Base-by-base conservation (phyloP, 2,888 invertebrate genomes). In the Tineola bisselliella region DNA sequence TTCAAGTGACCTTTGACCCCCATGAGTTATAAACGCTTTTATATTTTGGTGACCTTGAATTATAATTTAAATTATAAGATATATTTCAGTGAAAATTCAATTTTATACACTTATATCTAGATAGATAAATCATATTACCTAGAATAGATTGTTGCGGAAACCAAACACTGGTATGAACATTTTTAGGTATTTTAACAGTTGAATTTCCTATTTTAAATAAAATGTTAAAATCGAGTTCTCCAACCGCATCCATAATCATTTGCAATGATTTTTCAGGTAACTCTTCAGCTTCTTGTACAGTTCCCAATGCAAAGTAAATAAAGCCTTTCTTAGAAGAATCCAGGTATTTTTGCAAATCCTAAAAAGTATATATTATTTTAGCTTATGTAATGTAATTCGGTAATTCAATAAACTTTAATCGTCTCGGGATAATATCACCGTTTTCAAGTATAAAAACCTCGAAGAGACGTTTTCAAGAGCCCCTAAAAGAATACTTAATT, bases 81-180 rank as follows among this genome's bases (percentile, higher is more conserved):
- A 43, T 8, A 19, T 12, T 25, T 25, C 25, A 25, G 13, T 58
- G n/a, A 25, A 18, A 31, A 25, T 25, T 2, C 25, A 25, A 25
- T 6, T 6, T 25, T 25, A 25, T 4, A 25, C 25, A 25, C 6
- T 25, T n/a, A n/a, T n/a, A n/a, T n/a, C n/a, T 25, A 25, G 6
- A 6, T 25, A 25, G 2, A 25, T 6, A 25, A 6, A 4, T 6
- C 4, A 25, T 33, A 33, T 65, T 69, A 89, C 89, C 88, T 62
- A 90, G 73, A 63, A 90, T 63, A 69, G 88, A 84, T 66, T 89
- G 86, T 64, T 90, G 90, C 0, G 89, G 89, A 62, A 89, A 79
- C 90, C 90, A 90, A 13, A 73, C 69, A 15, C 72, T 70, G 1
- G 83, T 68, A 48, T 84, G 73, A 0, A 90, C 79, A 66, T 88